These are phyloP conservation scores for Myotis pilosus DNA, from an alignment of 2,797 vertebrate genomes.

Conservation along the genomic window DNA sequence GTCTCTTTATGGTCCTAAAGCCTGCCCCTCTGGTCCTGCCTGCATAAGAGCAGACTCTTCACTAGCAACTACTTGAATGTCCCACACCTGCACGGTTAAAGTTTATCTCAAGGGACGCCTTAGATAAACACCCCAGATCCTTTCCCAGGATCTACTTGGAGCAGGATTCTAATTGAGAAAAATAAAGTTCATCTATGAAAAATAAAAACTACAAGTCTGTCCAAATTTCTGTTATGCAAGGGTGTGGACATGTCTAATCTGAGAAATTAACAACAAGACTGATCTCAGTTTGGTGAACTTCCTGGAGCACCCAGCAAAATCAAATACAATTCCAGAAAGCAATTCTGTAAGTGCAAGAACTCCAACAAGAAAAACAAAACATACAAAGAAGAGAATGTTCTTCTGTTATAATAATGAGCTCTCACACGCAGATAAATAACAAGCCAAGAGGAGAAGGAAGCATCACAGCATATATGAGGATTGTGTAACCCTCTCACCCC, in stretches of 20 bases:
- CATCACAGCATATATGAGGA: neutral
- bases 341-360: neutral
- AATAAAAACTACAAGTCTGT: neutral
- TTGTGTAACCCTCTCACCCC: neutral
- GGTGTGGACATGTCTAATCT: neutral
- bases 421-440: neutral
- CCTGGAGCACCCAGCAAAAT: neutral
- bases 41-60: too few relatives aligned
- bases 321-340: neutral
- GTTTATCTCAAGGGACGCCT: too few relatives aligned
- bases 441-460: neutral
- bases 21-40: too few relatives aligned
- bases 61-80: too few relatives aligned
- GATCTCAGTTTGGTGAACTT: neutral
- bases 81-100: too few relatives aligned
- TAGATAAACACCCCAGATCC: too few relatives aligned
- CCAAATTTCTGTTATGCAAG: neutral
- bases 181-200: neutral
- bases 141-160: too few relatives aligned
- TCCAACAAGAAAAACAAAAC: neutral
- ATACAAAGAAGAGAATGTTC: neutral
- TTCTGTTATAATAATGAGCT: neutral
- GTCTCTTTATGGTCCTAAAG: too few relatives aligned
- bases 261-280: conserved; percentile 28
- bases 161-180: neutral